Evolutionary conservation across 2,888 invertebrate genomes (phyloP).

Genomic region (Dasypogon diadema): DNA sequence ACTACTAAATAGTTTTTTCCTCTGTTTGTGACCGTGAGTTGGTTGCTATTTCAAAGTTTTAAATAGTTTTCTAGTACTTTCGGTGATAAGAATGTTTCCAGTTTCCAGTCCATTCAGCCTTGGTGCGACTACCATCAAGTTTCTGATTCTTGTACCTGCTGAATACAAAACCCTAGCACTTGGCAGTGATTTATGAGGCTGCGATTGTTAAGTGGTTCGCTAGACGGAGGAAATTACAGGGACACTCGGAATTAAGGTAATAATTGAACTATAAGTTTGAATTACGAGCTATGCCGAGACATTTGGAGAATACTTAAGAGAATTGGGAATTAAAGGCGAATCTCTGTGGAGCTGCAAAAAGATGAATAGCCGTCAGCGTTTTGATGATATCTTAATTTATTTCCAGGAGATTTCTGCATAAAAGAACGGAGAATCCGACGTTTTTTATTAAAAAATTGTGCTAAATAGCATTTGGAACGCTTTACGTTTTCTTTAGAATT

Average conservation of each 20-base stretch:
- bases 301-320: too few relatives aligned
- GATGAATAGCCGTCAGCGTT: too few relatives aligned
- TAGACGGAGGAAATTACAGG: not conserved
- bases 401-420: too few relatives aligned
- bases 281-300: not conserved
- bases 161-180: not conserved
- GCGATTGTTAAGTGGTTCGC: not conserved
- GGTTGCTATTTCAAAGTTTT: slow-evolving; percentile 16
- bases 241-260: not conserved
- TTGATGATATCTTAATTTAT: too few relatives aligned
- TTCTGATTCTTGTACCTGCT: not conserved
- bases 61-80: slow-evolving; percentile 36
- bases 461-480: too few relatives aligned
- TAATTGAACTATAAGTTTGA: not conserved
- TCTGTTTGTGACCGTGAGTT: not conserved
- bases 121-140: not conserved
- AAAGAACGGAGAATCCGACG: too few relatives aligned
- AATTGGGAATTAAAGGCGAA: too few relatives aligned
- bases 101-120: too few relatives aligned
- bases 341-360: too few relatives aligned
- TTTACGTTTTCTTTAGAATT: too few relatives aligned
- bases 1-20: slow-evolving; percentile 30
- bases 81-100: slow-evolving; percentile 2
- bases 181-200: slow-evolving; percentile 26
- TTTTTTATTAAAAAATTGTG: too few relatives aligned